Base-by-base conservation (phyloP, 2,888 invertebrate species). In the Syritta pipiens region DNA sequence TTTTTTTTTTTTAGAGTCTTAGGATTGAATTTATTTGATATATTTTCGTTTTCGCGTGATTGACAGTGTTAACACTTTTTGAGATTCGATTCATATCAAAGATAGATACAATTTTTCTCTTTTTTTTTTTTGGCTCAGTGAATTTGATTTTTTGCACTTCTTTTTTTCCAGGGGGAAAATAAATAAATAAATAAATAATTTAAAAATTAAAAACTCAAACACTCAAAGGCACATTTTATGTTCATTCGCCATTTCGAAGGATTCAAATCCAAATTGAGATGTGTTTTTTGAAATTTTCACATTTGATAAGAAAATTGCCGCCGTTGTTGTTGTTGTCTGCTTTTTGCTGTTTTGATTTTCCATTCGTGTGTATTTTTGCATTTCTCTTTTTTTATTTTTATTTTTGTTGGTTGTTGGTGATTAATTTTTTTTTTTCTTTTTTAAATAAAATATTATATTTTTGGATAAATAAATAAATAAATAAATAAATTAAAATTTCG, bases 401-500 rank as follows among this genome's bases (percentile, higher is more conserved):
- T 17, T 40, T 19, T 42, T 2, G 14, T 30, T 62, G 48, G 37
- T 65, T 17, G 19, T 35, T 24, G 46, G 26, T 12, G 19, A 46
- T 46, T 59, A 12, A 2, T 40, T 14, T 55, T 37, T 20, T 55
- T 74, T 12, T 20, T 28, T 59, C 51, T 6, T 53, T 60, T 32
- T 10, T 69, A 42, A 49, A 57, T 63, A 20, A 48, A 37, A 57
- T 14, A 32, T 48, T 35, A 6, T 48, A n/a, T n/a, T n/a, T 37
- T 37, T 67, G 22, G 68, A 67, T 67, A 57, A 68, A 42, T 48
- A 42, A 48, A 49, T 19, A 49, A 57, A 67, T 28, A 48, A 65
- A 60, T 68, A 65, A 67, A 74, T 67, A 74, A 79, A 55, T 75
- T 71, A 65, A 17, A 72, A 63, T 67, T 77, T 75, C 53, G 68